Evolutionary conservation across 2,888 invertebrate species (phyloP).

Genomic region (Lithodes maja): DNA sequence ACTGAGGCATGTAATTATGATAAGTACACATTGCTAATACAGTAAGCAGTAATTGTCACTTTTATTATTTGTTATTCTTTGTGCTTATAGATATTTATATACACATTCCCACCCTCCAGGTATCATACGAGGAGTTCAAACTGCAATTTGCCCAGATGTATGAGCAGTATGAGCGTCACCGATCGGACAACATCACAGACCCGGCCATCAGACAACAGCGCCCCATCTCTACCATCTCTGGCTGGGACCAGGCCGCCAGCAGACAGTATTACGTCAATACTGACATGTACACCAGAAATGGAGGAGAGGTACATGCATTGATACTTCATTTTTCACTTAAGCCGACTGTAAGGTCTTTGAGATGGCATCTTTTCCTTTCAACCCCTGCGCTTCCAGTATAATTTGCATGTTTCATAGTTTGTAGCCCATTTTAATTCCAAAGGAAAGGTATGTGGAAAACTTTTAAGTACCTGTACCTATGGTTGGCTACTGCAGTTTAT

Average conservation of each 20-base stretch:
- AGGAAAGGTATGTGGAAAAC: too few species aligned
- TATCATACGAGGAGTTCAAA: conserved; percentile 98
- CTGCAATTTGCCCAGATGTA: conserved; percentile 98
- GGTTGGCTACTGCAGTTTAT: too few species aligned
- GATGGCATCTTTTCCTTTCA: too few species aligned
- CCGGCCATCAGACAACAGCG: conserved; percentile 93
- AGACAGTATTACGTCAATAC: conserved; percentile 68
- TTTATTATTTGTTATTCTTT: background rate
- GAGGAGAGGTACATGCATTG: conserved; percentile 32
- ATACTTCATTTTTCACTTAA: too few species aligned
- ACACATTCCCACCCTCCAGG: conserved; percentile 77
- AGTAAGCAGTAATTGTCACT: too few species aligned
- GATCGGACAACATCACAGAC: conserved; percentile 96
- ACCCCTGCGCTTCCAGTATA: too few species aligned
- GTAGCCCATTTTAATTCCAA: too few species aligned
- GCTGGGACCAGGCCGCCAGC: conserved; percentile 74
- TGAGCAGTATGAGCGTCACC: conserved; percentile 94
- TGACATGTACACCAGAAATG: conserved; percentile 60
- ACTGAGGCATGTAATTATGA: too few species aligned
- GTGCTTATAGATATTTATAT: background rate
- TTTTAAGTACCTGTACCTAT: too few species aligned
- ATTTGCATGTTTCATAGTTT: too few species aligned
- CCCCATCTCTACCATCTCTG: conserved; percentile 97
- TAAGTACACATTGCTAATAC: too few species aligned
- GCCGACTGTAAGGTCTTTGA: too few species aligned